Base-by-base conservation (phyloP, 2,797 vertebrate genomes). In the Lemur catta region DNA sequence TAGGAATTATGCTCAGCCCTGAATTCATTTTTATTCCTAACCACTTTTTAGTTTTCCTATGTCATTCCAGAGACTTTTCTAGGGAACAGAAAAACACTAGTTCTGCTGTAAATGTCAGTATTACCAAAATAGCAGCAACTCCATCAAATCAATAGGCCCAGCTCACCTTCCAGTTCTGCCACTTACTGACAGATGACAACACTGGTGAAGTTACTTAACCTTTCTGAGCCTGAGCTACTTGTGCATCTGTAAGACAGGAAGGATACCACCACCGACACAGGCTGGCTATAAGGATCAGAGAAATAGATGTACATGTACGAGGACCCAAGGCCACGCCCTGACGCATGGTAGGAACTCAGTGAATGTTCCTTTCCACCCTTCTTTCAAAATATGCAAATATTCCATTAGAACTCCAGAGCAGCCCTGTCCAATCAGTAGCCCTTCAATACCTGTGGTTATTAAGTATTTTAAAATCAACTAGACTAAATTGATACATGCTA, bases 311-410 rank as follows among this genome's bases (percentile, higher is more conserved):
- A 1, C 12, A 10, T 7, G 6, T 48, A 88, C 78, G 17, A 52
- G 20, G 4, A 2, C 13, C 22, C 4, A 69, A 80, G 26, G 48
- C 20, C 4, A 41, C 30, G 4, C 7, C 22, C 52, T 14, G 4
- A 30, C 0, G 2, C 0, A 12, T 7, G 8, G 11, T 7, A 15
- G 48, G 7, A 7, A 6, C 33, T 72, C 1, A 26, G 61, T 11
- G 28, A 59, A 46, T 17, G 24, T 7, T 17, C 8, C 12, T 55
- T 79, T 43, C 55, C 41, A 1, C 48, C 20, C 33, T 6, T 33
- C 57, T 57, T 81, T 78, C 67, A 74, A 92, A 85, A 79, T 50
- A 38, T 2, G 35, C 4, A 30, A 15, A 33, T 28, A 9, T 93
- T 15, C 22, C 48, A 15, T 17, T 0, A 33, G 50, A 69, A 55